Conservation (phyloP, 2,113 vertebrate species). For the Ophthalmolycus amberensis region DNA sequence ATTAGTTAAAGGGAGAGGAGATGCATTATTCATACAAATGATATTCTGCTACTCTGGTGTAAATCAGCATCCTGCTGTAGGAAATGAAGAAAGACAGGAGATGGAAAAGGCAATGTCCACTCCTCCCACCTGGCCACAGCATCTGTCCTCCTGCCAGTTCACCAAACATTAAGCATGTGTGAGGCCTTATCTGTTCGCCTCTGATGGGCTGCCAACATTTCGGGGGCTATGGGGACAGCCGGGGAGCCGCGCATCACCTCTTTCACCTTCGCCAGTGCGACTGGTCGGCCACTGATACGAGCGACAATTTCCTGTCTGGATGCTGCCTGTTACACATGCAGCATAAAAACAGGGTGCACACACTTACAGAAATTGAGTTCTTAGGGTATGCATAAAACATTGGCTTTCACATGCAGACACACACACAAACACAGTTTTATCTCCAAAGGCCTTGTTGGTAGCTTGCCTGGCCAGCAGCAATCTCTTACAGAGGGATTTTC, state of each 20-base stretch:
- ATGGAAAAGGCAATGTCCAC: conserved; percentile 56
- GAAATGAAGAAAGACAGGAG: conserved; percentile 62
- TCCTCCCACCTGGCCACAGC: conserved; percentile 61
- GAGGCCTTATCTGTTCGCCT: conserved; percentile 68
- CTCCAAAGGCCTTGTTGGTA: conserved; percentile 24
- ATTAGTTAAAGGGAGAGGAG: conserved; percentile 16
- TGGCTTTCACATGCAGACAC: background rate
- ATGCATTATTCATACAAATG: conserved; percentile 71
- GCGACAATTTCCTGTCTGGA: conserved; percentile 61
- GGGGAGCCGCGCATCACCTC: conserved; percentile 45
- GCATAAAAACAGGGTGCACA: background rate
- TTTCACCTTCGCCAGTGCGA: conserved; percentile 35
- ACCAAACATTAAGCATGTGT: conserved; percentile 68
- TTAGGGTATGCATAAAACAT: conserved; percentile 32
- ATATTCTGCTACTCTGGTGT: conserved; percentile 54
- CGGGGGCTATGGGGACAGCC: conserved; percentile 42
- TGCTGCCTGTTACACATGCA: background rate
- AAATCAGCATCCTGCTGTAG: conserved; percentile 58
- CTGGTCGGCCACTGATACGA: conserved; percentile 58
- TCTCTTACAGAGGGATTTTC: conserved; percentile 40
- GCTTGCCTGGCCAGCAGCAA: conserved; percentile 34
- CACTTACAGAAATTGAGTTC: background rate
- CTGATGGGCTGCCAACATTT: conserved; percentile 74
- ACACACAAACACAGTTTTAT: conserved; percentile 27
- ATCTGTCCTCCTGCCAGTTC: conserved; percentile 70